Percentiles rank a stretch among this genome's conserved stretches.
phyloP scores from a whole-genome alignment of 1,140 invertebrate genomes.

The Drosophila murphyi region DNA sequence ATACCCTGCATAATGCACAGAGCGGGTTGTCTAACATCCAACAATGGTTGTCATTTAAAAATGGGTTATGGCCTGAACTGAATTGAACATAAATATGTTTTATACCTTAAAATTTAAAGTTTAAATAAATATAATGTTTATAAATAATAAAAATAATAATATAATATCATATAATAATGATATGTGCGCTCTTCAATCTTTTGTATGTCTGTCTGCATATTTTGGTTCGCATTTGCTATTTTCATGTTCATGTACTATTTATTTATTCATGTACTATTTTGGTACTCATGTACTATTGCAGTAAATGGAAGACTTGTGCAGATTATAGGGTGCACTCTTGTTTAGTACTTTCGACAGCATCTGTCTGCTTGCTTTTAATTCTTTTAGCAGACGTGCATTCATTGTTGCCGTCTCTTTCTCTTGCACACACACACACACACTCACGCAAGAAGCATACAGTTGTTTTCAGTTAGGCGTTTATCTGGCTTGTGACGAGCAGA shows the following conservation, averaged over 20 bases:
- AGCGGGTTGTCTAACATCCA: background rate
- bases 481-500: background rate
- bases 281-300: too few relatives aligned
- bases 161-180: background rate
- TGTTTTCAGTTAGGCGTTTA: background rate
- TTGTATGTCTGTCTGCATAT: too few relatives aligned
- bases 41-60: too few relatives aligned
- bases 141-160: background rate
- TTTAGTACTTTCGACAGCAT: slow-evolving; percentile 9
- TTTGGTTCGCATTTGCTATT: too few relatives aligned
- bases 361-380: slow-evolving; percentile 7
- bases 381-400: slow-evolving; percentile 12
- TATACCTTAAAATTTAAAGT: background rate
- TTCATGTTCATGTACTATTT: too few relatives aligned
- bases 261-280: too few relatives aligned
- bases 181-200: too few relatives aligned
- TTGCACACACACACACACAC: background rate
- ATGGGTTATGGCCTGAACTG: too few relatives aligned
- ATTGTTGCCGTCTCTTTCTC: slow-evolving; percentile 10
- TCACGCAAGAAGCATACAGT: background rate
- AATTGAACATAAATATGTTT: background rate
- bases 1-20: slow-evolving; percentile 3
- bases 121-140: too few relatives aligned
- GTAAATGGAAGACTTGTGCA: too few relatives aligned
- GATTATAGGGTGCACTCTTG: background rate